Conservation (phyloP, 2,888 invertebrate species). For the Conops quadrifasciatus region DNA sequence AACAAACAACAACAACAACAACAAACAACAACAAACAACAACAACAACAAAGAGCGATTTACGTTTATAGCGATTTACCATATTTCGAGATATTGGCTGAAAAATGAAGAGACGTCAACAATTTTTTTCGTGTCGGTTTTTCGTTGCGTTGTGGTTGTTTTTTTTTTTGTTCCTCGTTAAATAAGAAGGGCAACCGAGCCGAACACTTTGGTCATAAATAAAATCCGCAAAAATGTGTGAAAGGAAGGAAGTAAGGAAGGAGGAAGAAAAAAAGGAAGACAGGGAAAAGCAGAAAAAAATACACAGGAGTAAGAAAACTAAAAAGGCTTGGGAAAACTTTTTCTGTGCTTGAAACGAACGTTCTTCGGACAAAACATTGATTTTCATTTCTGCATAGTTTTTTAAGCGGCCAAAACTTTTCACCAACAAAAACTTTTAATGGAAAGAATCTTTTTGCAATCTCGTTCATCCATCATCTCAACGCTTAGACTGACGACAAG, state of each 20-base stretch:
- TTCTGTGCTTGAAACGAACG: not conserved
- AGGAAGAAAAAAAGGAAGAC: not conserved
- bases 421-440: constrained; percentile 33
- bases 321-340: not conserved
- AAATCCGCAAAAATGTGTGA: not conserved
- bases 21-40: not conserved
- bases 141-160: not conserved
- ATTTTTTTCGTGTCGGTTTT: not conserved
- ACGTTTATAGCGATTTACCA: not conserved
- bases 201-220: not conserved
- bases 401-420: constrained; percentile 2
- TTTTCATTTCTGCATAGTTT: constrained; percentile 11
- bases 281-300: not conserved
- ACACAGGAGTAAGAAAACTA: not conserved
- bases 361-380: constrained; percentile 16
- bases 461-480: constrained; percentile 35
- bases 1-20: too few species aligned
- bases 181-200: not conserved
- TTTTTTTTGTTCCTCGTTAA: not conserved
- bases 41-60: not conserved
- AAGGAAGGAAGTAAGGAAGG: not conserved
- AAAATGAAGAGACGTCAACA: constrained; percentile 8
- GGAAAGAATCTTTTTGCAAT: constrained; percentile 32
- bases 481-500: constrained; percentile 20
- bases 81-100: not conserved